Evolutionary conservation across 2,113 vertebrate genomes (phyloP).

Genomic region (Condylura cristata): DNA sequence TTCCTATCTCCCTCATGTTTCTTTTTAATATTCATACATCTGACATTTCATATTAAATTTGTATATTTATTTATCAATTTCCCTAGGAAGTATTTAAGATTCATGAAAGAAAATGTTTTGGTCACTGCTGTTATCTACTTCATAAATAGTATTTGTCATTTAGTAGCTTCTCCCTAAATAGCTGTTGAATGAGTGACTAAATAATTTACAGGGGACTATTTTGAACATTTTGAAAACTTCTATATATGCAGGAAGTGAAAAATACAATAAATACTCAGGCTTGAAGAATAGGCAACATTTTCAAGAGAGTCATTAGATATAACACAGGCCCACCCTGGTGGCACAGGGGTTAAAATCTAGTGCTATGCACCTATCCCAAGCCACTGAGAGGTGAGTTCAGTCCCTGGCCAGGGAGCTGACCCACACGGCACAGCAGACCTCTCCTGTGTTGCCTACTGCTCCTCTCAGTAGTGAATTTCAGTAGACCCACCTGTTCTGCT

Average conservation of each 20-base stretch:
- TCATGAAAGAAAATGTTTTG: background rate
- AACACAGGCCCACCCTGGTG: no score
- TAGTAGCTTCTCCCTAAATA: background rate
- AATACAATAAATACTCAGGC: background rate
- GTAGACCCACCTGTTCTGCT: no score
- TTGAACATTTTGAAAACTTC: background rate
- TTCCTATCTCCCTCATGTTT: background rate
- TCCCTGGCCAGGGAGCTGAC: no score
- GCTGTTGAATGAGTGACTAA: background rate
- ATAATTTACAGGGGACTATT: background rate
- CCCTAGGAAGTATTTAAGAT: background rate
- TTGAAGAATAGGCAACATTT: background rate
- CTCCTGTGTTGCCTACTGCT: no score
- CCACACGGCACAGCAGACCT: no score
- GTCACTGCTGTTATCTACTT: background rate
- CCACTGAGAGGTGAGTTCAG: no score
- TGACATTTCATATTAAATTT: background rate
- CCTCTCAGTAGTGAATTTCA: no score
- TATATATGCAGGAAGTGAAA: background rate
- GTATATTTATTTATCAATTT: background rate
- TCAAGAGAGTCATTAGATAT: background rate
- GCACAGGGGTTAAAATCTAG: no score
- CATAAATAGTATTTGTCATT: background rate
- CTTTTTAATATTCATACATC: background rate
- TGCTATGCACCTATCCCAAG: no score